phyloP scores from a whole-genome alignment of 2,797 vertebrate species.

The Acanthis flammea region DNA sequence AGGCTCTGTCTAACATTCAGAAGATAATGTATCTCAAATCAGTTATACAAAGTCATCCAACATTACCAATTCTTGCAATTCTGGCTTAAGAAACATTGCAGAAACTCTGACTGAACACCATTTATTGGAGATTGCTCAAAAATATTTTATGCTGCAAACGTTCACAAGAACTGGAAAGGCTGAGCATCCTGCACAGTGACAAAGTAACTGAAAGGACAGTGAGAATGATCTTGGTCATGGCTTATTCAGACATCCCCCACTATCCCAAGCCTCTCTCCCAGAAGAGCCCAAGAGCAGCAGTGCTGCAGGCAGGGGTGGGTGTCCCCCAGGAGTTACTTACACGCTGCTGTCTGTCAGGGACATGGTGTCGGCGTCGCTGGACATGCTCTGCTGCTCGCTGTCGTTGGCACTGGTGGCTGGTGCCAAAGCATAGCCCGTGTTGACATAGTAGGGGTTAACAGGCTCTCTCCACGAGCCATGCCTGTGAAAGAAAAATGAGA shows the following conservation, averaged over 20 bases:
- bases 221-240: background rate
- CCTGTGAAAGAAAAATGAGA: slow-evolving; percentile 53
- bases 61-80: background rate
- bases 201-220: background rate
- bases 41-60: background rate
- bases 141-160: background rate
- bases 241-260: background rate
- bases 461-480: slow-evolving; percentile 85
- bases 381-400: slow-evolving; percentile 98
- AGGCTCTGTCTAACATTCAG: background rate
- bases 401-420: slow-evolving; percentile 94
- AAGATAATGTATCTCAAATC: background rate
- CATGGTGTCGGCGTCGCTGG: slow-evolving; percentile 93
- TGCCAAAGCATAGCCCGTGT: slow-evolving; percentile 87
- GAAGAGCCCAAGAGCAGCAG: background rate
- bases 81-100: background rate
- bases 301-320: fast-evolving
- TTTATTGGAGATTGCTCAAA: background rate
- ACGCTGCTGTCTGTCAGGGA: slow-evolving; percentile 96
- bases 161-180: background rate
- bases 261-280: background rate
- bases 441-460: slow-evolving; percentile 90
- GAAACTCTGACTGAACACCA: fast-evolving
- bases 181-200: background rate
- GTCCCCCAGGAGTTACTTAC: slow-evolving; percentile 76